Base-by-base conservation (phyloP, 2,113 vertebrate species). In the Rousettus leschenaultii region DNA sequence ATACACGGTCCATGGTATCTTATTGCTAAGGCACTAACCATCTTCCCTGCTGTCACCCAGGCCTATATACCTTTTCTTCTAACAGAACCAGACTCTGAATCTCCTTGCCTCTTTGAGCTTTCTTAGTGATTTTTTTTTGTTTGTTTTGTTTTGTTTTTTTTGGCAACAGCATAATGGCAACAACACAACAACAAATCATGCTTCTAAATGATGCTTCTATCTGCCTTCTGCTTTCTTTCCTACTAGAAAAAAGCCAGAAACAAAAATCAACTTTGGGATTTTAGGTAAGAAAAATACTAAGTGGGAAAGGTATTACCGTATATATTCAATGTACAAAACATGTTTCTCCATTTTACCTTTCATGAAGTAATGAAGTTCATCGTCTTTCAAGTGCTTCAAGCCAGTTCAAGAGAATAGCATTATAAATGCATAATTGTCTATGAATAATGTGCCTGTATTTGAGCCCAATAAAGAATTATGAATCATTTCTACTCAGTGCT, bases 401-500 rank as follows among this genome's bases (percentile, higher is more conserved):
- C 51, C 51, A 82, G 51, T 75, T 97, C 40, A 73, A 87, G 85
- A 80, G 53, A 95, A 82, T 2, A 57, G 16, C 2, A 88, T 65
- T 74, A 74, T 38, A 83, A 92, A 94, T 40, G 40, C 57, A 93
- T 5, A 86, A 57, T 70, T 11, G 18, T 90, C 90, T 93, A 10
- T 59, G 75, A 95, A 51, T 53, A 86, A 21, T 55, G 30, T 68
- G 38, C 85, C 82, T 96, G 48, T 80, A 94, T 90, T 91, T 77
- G 55, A 82, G 73, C 51, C 89, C 78, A 93, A 89, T 3, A 74
- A 78, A 94, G 68, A 94, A 97, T 87, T 97, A 96, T 83, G 55
- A 96, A 97, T 96, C 88, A 90, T 86, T 95, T 96, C 90, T 45
- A 80, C 80, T 82, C 86, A 63, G 71, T 92, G 59, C 59, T 95